These are phyloP conservation scores for Tetramorium bicarinatum DNA, from an alignment of 2,888 invertebrate genomes.

Conservation along the genomic window DNA sequence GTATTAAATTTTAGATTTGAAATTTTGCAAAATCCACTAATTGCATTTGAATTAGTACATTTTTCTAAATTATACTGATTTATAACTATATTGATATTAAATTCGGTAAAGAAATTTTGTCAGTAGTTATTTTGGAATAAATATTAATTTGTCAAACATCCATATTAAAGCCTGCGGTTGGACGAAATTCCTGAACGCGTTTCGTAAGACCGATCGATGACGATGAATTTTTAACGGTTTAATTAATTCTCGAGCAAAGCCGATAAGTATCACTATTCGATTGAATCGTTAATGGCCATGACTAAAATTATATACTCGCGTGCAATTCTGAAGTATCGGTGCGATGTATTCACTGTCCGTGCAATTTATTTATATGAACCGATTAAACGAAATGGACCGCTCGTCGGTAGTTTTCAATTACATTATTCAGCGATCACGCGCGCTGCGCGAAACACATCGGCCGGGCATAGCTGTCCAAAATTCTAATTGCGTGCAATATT, in stretches of 20 bases:
- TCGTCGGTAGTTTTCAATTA: constrained; percentile 68
- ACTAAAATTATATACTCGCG: constrained; percentile 64
- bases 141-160: neutral
- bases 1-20: no score
- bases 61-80: neutral
- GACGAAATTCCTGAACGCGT: constrained; percentile 18
- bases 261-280: constrained; percentile 62
- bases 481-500: constrained; percentile 62
- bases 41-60: neutral
- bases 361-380: constrained; percentile 71
- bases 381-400: constrained; percentile 64
- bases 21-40: no score
- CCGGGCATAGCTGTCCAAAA: constrained; percentile 44
- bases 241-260: constrained; percentile 49
- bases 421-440: constrained; percentile 67
- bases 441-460: constrained; percentile 29
- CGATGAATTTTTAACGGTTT: constrained; percentile 56
- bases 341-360: constrained; percentile 49
- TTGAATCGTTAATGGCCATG: constrained; percentile 61
- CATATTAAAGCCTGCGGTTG: neutral
- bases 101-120: neutral
- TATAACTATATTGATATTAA: neutral
- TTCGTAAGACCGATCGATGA: constrained; percentile 33
- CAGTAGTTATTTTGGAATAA: neutral
- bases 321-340: constrained; percentile 59